A percentile compares a stretch with the other conserved stretches of the same genome.
phyloP scores from a whole-genome alignment of 2,888 invertebrate genomes.

The Rotaria socialis region DNA sequence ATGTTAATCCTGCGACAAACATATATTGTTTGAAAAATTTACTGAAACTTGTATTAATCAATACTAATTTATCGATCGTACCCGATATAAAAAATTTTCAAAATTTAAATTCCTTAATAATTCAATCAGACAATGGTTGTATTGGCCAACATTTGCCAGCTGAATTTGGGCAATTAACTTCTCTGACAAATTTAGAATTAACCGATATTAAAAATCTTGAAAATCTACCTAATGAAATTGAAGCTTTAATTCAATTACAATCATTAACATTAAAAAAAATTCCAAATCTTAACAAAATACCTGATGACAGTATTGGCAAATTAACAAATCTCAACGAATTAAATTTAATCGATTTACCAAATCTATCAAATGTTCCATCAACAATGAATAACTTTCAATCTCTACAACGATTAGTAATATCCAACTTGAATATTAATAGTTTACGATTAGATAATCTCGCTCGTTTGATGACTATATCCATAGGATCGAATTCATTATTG shows the following conservation, averaged over 20 bases:
- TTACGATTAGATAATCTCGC: too few species aligned
- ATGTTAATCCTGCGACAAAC: background rate
- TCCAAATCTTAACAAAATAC: background rate
- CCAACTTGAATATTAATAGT: too few species aligned
- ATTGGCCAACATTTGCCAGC: background rate
- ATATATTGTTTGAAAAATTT: constrained; percentile 13
- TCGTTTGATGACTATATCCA: too few species aligned
- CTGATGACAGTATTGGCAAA: background rate
- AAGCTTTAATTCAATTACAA: background rate
- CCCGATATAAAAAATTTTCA: background rate
- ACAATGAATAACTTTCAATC: too few species aligned
- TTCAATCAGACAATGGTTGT: background rate
- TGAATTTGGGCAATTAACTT: background rate
- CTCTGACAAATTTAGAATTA: background rate
- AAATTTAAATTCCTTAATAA: background rate
- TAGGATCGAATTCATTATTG: too few species aligned
- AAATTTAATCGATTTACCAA: too few species aligned
- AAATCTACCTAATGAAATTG: background rate
- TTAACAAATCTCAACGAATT: too few species aligned
- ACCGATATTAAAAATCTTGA: background rate
- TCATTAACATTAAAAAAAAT: background rate
- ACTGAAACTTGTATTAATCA: background rate
- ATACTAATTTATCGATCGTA: background rate
- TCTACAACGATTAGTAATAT: too few species aligned
- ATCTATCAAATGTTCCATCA: too few species aligned